Evolutionary conservation across 2,113 vertebrate species (phyloP), one percentile per base, ranked within the genome.

Genomic region (Oryzias curvinotus): DNA sequence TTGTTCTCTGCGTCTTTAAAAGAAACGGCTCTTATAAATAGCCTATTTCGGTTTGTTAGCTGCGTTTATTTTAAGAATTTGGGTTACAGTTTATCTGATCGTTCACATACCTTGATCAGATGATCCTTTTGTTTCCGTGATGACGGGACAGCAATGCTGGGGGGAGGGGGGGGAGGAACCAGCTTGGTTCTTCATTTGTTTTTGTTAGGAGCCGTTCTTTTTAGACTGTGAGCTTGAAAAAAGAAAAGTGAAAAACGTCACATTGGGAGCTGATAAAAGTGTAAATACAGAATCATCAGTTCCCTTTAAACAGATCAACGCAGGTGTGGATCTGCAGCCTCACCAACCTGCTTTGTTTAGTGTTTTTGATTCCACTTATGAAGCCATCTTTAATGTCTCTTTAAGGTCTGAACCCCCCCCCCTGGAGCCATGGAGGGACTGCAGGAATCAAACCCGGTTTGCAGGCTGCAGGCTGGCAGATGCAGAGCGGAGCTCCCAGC

Each of bases 391-490:
- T 36, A 2, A 12, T 36, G 36, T 36, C 2, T 36, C 10, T 36
- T 36, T 12, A 36, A 10, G 36, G 36, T 36, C 36, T 12, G 8
- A 36, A 28, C 3, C 36, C 36, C 36, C 30, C 36, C 36, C 3
- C 36, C 36, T 36, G 36, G 36, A 36, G 82, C 76, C 62, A 68
- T 80, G 77, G 36, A 80, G 54, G 25, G 81, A 84, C 86, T 71
- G 47, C 50, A 62, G 28, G 67, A 75, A 84, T 83, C 79, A 83
- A 76, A 83, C 79, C 62, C 19, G 44, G 73, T 79, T 85, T 69
- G 68, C 47, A 68, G 65, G 5, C 52, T 65, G 69, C 53, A 67
- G 68, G 65, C 71, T 46, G 68, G 14, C 17, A 58, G 69, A 71
- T 74, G 48, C 19, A 13, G 51, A 52, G 10, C 36, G 36, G 36